Conservation (phyloP, 2,888 invertebrate genomes). For the Sceliomorpha sp. region DNA sequence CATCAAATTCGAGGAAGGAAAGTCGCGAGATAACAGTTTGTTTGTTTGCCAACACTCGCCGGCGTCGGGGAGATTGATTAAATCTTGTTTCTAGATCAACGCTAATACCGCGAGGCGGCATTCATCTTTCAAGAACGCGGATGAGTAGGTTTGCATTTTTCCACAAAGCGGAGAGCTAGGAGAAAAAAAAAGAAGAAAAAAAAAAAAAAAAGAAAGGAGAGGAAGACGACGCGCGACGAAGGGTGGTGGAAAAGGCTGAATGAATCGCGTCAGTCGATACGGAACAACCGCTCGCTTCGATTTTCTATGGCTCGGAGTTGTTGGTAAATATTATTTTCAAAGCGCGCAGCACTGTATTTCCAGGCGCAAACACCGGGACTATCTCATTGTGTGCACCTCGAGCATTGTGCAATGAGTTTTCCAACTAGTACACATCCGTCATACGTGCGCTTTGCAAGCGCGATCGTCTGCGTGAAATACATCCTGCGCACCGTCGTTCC, state of each 20-base stretch:
- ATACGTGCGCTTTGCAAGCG: conserved; percentile 54
- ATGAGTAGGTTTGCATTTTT: too few species aligned
- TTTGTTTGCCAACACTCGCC: too few species aligned
- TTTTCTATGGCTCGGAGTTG: conserved; percentile 44
- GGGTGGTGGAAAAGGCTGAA: too few species aligned
- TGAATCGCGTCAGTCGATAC: conserved; percentile 48
- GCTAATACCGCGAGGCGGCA: too few species aligned
- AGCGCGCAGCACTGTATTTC: conserved; percentile 46
- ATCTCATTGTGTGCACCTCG: conserved; percentile 53
- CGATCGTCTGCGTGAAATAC: conserved; percentile 52
- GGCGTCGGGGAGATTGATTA: too few species aligned
- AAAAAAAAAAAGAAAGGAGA: conserved; percentile 30
- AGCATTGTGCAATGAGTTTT: conserved; percentile 61
- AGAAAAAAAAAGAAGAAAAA: background rate
- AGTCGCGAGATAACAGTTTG: too few species aligned
- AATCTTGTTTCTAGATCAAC: too few species aligned
- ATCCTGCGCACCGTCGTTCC: conserved; percentile 46
- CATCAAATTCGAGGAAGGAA: too few species aligned
- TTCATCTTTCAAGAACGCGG: too few species aligned
- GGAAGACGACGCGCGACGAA: too few species aligned
- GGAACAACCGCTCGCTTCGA: conserved; percentile 45
- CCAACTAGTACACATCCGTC: conserved; percentile 58
- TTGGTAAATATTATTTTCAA: conserved; percentile 54
- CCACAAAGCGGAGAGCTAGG: too few species aligned
- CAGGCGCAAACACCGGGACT: conserved; percentile 55